Conservation (phyloP, 2,113 vertebrate species). For the Herpetotheres cachinnans region DNA sequence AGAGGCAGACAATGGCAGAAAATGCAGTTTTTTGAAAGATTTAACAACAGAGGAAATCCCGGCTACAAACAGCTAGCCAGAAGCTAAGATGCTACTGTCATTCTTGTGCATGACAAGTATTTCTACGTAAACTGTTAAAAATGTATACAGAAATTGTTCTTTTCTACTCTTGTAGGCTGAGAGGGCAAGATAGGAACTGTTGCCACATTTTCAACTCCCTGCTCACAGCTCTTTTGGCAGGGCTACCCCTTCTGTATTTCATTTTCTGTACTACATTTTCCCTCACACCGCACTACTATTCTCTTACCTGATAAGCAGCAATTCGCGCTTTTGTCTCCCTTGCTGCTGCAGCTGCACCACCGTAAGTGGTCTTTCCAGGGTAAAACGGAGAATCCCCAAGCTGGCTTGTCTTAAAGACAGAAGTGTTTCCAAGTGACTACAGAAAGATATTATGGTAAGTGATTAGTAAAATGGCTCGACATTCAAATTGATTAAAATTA, state of each 20-base stretch:
- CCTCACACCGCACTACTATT: not conserved
- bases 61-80: not conserved
- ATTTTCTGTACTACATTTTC: not conserved
- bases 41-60: not conserved
- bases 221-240: not conserved
- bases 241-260: not conserved
- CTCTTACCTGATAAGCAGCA: slow-evolving; percentile 87
- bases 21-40: not conserved
- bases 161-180: not conserved
- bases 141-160: not conserved
- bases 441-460: slow-evolving; percentile 9
- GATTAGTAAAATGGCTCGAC: slow-evolving; percentile 21
- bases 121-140: not conserved
- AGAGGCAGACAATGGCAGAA: not conserved
- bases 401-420: slow-evolving; percentile 87
- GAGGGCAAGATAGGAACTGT: not conserved
- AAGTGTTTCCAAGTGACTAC: slow-evolving; percentile 85
- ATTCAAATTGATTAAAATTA: slow-evolving; percentile 6
- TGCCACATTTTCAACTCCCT: not conserved
- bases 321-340: slow-evolving; percentile 74
- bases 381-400: slow-evolving; percentile 96
- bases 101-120: not conserved
- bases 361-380: slow-evolving; percentile 93
- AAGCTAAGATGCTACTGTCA: not conserved
- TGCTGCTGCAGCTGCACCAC: slow-evolving; percentile 87